Evolutionary conservation across 2,888 invertebrate genomes (phyloP).

Genomic region (Meghimatium bilineatum): DNA sequence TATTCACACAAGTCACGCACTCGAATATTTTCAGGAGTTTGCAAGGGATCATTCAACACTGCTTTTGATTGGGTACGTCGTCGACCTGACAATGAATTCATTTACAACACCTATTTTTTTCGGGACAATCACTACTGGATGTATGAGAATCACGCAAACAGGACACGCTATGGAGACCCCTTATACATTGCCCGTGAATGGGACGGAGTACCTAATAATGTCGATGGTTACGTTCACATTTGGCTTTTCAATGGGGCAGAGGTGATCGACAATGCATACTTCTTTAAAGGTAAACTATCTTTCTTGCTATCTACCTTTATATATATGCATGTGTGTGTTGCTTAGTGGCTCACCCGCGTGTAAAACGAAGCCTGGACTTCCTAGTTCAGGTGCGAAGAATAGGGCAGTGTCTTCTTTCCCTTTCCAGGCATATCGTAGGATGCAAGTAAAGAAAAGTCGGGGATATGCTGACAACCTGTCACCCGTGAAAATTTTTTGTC

Average conservation of each 20-base stretch:
- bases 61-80: conserved; percentile 76
- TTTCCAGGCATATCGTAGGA: too few species aligned
- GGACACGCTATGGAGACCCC: conserved; percentile 76
- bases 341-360: too few species aligned
- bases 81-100: conserved; percentile 69
- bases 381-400: too few species aligned
- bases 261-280: conserved; percentile 69
- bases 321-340: too few species aligned
- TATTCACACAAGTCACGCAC: too few species aligned
- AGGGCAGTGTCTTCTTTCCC: too few species aligned
- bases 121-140: conserved; percentile 76
- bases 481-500: too few species aligned
- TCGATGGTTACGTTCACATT: conserved; percentile 74
- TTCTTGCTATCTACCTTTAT: too few species aligned
- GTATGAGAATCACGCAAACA: conserved; percentile 77
- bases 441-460: too few species aligned
- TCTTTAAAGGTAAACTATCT: conserved; percentile 74
- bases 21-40: conserved; percentile 73
- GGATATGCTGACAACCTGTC: too few species aligned
- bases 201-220: conserved; percentile 71
- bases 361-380: too few species aligned
- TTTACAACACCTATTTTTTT: conserved; percentile 78
- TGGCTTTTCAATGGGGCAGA: conserved; percentile 65
- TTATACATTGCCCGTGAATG: conserved; percentile 72
- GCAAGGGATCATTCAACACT: conserved; percentile 75